Base-by-base conservation (phyloP, 2,113 vertebrate species). In the Colius striatus region DNA sequence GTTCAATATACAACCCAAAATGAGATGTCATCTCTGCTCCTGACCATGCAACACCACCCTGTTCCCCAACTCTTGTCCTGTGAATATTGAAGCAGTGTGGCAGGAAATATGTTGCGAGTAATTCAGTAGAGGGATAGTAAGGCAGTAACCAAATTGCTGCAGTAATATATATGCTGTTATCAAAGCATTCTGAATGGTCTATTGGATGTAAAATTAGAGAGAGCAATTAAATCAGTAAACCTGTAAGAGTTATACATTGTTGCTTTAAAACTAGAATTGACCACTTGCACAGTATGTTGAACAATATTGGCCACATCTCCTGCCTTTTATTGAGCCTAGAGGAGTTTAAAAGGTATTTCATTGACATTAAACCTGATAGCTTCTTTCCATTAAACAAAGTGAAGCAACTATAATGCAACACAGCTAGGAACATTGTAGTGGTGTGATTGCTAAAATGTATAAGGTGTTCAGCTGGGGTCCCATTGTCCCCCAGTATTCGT, bases 141-240 rank as follows among this genome's bases (percentile, higher is more conserved):
- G 63, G 36, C 78, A 62, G 67, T 25, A 76, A 87, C 20, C 55
- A 88, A 60, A 92, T 79, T 88, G 71, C 78, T 81, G 83, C 65
- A 60, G 80, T 54, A 78, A 84, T 71, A 68, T 29, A 15, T 50
- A 48, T 15, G 12, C 80, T 53, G 12, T 73, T 89, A 89, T 48
- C 77, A 75, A 84, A 87, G 61, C 73, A 53, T 61, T 82, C 57
- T 84, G 76, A 71, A 75, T 67, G 51, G 66, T n/a, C 86, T 84
- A 72, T 90, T 89, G 66, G 36, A 71, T 77, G 27, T 80, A 95
- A 95, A 88, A 91, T 85, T 76, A 76, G 70, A 88, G 74, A 70
- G 55, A 80, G 61, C 92, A 96, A 90, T 94, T 93, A 92, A 90
- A 95, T 78, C 22, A 32, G 66, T 84, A 93, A 92, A 94, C 61